Evolutionary conservation across 2,113 vertebrate genomes (phyloP).

Genomic region (Athene noctua): DNA sequence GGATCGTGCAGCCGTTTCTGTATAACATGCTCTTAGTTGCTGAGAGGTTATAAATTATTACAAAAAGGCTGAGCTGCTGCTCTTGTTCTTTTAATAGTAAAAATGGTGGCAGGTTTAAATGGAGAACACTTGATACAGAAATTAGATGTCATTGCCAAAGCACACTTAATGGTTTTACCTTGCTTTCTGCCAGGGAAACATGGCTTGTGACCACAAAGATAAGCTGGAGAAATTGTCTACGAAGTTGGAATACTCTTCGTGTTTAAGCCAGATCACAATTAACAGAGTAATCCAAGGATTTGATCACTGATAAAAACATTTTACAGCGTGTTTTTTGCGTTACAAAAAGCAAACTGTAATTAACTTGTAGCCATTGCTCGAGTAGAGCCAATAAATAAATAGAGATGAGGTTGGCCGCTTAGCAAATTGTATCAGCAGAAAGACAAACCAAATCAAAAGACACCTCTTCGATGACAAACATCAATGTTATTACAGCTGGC

Average conservation of each 20-base stretch:
- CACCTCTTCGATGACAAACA: not conserved
- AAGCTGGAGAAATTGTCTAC: not conserved
- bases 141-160: not conserved
- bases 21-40: not conserved
- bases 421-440: not conserved
- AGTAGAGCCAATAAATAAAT: conserved; percentile 40
- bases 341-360: conserved; percentile 21
- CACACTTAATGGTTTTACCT: not conserved
- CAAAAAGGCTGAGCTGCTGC: not conserved
- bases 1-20: not conserved
- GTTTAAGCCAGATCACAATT: not conserved
- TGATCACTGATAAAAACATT: conserved; percentile 12
- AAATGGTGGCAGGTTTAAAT: not conserved
- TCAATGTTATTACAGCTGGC: not conserved
- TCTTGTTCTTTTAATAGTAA: not conserved
- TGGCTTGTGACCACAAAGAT: not conserved
- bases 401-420: not conserved
- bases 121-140: not conserved
- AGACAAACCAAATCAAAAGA: not conserved
- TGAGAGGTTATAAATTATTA: conserved; percentile 32
- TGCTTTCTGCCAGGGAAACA: not conserved
- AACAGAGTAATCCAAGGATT: not conserved
- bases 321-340: not conserved
- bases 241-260: not conserved
- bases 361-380: not conserved